Evolutionary conservation across 2,113 vertebrate species (phyloP).

Genomic region (Cairina moschata): DNA sequence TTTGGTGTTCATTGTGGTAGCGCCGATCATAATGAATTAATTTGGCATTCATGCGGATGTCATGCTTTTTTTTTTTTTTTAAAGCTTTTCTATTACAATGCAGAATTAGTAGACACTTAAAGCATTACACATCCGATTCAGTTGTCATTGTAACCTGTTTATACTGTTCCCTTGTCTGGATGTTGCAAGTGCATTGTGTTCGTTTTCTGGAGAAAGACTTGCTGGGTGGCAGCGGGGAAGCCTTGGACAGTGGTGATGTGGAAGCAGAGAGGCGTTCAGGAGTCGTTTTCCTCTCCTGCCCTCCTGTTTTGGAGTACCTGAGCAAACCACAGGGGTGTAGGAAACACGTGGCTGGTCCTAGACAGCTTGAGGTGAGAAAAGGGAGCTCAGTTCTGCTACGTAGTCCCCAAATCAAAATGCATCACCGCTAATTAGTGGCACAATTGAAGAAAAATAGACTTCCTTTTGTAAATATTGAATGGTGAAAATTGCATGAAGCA

Average conservation of each 20-base stretch:
- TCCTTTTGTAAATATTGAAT: conserved; percentile 37
- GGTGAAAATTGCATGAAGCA: background rate
- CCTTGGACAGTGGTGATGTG: background rate
- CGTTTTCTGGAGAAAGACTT: background rate
- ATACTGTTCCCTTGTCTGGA: background rate
- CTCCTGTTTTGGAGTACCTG: background rate
- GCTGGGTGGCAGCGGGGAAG: rapidly evolving
- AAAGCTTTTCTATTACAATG: background rate
- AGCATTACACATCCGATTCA: background rate
- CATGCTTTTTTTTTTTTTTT: background rate
- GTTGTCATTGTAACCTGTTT: background rate
- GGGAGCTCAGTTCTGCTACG: background rate
- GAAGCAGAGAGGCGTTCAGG: background rate
- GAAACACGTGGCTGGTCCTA: background rate
- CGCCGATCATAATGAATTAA: conserved; percentile 70
- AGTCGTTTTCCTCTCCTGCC: background rate
- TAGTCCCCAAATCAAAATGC: background rate
- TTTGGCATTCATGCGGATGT: conserved; percentile 67
- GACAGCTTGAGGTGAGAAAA: background rate
- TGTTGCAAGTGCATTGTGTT: background rate
- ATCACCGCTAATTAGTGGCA: background rate
- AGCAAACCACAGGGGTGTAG: background rate
- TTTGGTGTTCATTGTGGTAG: conserved; percentile 68
- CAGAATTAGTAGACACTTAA: conserved; percentile 6
- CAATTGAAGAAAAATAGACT: conserved; percentile 16